These are phyloP conservation scores for Habropoda laboriosa DNA, from an alignment of 1,140 invertebrate species.

Conservation along the genomic window DNA sequence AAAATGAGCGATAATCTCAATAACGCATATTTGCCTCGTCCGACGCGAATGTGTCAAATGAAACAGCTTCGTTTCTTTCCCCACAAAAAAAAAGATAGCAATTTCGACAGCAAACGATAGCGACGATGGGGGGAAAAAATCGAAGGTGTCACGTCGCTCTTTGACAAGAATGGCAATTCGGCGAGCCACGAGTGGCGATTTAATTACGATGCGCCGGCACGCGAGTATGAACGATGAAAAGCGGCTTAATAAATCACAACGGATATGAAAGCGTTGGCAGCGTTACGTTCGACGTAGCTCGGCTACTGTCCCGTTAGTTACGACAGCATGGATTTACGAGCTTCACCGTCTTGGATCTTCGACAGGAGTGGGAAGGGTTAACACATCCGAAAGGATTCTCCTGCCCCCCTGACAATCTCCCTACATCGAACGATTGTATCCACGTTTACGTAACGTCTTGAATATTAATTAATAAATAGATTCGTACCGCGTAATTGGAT, in stretches of 20 bases:
- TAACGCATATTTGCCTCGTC: no score
- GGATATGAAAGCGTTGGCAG: slow-evolving; percentile 59
- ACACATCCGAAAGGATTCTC: background rate
- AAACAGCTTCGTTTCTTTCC: no score
- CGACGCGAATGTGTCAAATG: no score
- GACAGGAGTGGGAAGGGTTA: background rate
- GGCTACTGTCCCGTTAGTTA: slow-evolving; percentile 39
- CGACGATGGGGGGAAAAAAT: no score
- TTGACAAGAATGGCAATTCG: background rate
- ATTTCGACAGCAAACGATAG: no score
- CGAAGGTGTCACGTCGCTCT: no score
- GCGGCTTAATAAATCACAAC: slow-evolving; percentile 58
- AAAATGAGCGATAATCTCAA: no score
- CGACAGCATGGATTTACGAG: slow-evolving; percentile 43
- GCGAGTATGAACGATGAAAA: slow-evolving; percentile 39
- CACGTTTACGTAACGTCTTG: slow-evolving; percentile 26
- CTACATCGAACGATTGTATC: slow-evolving; percentile 22
- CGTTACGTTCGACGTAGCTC: slow-evolving; percentile 21
- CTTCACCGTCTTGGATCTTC: slow-evolving; percentile 22
- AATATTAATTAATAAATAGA: slow-evolving; percentile 51
- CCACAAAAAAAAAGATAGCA: no score
- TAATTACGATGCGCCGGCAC: slow-evolving; percentile 24
- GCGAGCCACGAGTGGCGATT: slow-evolving; percentile 5
- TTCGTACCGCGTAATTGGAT: slow-evolving; percentile 38
- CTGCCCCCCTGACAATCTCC: slow-evolving; percentile 3